Percentiles rank a stretch among this genome's conserved stretches.
These are phyloP conservation scores for Arizona elegans DNA, from an alignment of 2,113 vertebrate genomes.

Conservation along the genomic window DNA sequence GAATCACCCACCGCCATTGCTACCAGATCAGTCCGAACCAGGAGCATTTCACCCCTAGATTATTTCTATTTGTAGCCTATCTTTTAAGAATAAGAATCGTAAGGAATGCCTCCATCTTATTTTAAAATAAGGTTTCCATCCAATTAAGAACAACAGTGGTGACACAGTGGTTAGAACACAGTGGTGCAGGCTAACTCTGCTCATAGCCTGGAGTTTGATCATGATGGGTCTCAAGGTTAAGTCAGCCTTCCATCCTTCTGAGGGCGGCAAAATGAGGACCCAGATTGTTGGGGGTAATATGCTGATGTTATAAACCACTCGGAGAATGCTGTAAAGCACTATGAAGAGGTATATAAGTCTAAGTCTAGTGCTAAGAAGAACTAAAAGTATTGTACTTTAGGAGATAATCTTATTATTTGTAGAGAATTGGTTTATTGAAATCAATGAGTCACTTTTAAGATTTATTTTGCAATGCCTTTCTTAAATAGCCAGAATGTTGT, in stretches of 20 bases:
- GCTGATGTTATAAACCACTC: not conserved
- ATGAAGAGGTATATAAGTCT: not conserved
- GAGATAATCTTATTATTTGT: not conserved
- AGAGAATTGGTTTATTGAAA: not conserved
- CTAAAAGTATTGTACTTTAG: not conserved
- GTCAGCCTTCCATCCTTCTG: not conserved
- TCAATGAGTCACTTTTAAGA: not conserved
- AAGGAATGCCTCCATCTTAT: not conserved
- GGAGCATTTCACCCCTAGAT: not conserved
- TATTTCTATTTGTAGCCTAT: not conserved
- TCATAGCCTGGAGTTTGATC: not conserved
- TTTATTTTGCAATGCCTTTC: not conserved
- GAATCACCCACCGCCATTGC: too few species aligned
- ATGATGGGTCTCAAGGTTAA: not conserved
- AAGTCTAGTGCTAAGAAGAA: not conserved
- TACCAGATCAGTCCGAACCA: too few species aligned
- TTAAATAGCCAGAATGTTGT: not conserved
- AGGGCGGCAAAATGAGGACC: not conserved
- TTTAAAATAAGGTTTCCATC: not conserved
- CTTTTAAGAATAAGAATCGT: not conserved
- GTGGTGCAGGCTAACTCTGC: not conserved
- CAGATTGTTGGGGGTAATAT: not conserved
- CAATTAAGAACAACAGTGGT: not conserved
- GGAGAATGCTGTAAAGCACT: not conserved
- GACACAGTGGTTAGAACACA: not conserved